Evolutionary conservation across 2,113 vertebrate genomes (phyloP).

Genomic region (Centropus bengalensis): DNA sequence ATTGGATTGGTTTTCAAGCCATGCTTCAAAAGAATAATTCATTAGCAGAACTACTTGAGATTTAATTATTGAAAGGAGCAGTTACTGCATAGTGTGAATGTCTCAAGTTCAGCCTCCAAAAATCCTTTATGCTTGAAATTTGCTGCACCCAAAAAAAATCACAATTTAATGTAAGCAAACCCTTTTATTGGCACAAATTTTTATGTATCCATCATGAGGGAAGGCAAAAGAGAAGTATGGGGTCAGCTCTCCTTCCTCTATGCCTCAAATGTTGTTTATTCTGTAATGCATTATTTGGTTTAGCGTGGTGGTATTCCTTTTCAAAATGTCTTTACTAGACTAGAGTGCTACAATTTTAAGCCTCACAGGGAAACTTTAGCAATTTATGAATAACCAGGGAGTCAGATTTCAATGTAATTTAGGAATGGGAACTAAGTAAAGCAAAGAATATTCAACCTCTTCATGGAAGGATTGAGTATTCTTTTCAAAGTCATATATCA

Average conservation of each 20-base stretch:
- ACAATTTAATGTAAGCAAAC: constrained; percentile 28
- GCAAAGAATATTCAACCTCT: constrained; percentile 68
- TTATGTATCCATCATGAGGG: neutral
- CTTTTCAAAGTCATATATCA: constrained; percentile 77
- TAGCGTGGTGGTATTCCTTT: constrained; percentile 40
- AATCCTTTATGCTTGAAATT: constrained; percentile 5
- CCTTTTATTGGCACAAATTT: constrained; percentile 2
- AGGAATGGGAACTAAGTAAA: constrained; percentile 70
- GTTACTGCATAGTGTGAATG: neutral
- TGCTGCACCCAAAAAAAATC: neutral
- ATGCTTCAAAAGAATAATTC: neutral
- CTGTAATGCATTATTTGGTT: constrained; percentile 39
- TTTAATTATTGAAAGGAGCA: neutral
- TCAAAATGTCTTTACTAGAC: neutral
- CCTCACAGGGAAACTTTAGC: constrained; percentile 45
- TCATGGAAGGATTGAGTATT: constrained; percentile 67
- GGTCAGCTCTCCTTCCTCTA: neutral
- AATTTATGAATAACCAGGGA: constrained; percentile 50
- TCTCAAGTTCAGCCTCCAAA: neutral
- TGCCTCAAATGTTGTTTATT: constrained; percentile 40
- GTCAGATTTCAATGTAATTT: constrained; percentile 68
- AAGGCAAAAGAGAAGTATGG: constrained; percentile 7
- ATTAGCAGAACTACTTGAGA: neutral
- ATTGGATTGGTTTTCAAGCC: neutral
- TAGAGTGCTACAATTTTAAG: neutral